A percentile compares a stretch with the other conserved stretches of the same genome.
phyloP scores from a whole-genome alignment of 2,113 vertebrate genomes.

The Zosterops hypoxanthus region DNA sequence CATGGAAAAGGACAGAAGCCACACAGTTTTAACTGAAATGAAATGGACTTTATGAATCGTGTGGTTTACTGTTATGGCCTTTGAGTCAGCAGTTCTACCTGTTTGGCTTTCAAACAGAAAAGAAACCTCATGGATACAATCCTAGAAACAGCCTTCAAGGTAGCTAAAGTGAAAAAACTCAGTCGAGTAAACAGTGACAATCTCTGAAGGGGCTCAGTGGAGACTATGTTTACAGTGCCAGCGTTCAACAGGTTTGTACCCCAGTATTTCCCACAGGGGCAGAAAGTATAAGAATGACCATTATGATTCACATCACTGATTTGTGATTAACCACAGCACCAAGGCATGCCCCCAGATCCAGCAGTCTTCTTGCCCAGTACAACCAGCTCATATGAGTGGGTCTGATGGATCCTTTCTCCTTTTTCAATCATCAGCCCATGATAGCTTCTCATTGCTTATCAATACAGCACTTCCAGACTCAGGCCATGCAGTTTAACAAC shows the following conservation, averaged over 20 bases:
- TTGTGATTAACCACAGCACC: not conserved
- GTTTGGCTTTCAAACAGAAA: not conserved
- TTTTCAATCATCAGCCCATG: not conserved
- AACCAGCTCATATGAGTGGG: not conserved
- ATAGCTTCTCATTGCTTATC: not conserved
- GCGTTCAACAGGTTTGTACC: not conserved
- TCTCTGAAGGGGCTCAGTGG: not conserved
- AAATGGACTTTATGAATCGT: not conserved
- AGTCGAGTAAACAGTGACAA: not conserved
- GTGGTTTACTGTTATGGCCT: not conserved
- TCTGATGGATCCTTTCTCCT: not conserved
- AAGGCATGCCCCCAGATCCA: not conserved
- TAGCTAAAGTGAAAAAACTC: not conserved
- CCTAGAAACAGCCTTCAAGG: not conserved
- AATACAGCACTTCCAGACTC: not conserved
- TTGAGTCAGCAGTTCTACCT: not conserved
- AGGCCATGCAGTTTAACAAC: not conserved
- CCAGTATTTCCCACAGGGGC: not conserved
- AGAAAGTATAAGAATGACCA: not conserved
- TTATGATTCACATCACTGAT: not conserved
- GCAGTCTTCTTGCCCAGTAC: not conserved
- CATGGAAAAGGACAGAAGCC: not conserved
- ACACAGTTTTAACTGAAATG: not conserved
- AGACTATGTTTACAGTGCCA: not conserved
- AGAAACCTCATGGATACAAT: not conserved